A percentile compares a stretch with the other conserved stretches of the same genome.
phyloP scores from a whole-genome alignment of 2,113 vertebrate genomes.

The Neodon shergylaensis region DNA sequence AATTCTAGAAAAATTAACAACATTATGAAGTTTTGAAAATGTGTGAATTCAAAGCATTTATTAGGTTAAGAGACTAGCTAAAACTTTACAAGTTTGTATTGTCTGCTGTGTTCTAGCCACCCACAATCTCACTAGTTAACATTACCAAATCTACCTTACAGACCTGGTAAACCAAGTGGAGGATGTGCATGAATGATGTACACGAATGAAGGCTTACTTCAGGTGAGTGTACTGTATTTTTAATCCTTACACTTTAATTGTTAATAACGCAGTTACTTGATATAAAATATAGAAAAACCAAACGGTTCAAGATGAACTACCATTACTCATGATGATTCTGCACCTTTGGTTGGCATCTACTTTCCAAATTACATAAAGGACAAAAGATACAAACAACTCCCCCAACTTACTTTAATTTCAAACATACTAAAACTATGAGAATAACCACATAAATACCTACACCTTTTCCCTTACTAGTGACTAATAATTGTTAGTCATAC shows the following conservation, averaged over 20 bases:
- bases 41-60: conserved; percentile 6
- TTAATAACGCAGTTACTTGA: not conserved
- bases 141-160: not conserved
- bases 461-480: not conserved
- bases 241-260: not conserved
- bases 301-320: not conserved
- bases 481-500: not conserved
- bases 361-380: not conserved
- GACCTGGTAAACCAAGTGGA: not conserved
- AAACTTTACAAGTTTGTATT: not conserved
- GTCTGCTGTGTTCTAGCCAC: not conserved
- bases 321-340: not conserved
- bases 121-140: conserved; percentile 13
- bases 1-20: not conserved
- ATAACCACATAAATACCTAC: not conserved
- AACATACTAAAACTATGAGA: not conserved
- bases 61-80: conserved; percentile 15
- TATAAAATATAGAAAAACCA: conserved; percentile 26
- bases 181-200: not conserved
- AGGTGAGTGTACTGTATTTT: not conserved
- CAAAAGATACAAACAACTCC: not conserved
- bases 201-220: not conserved
- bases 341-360: conserved; percentile 8
- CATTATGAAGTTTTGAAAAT: conserved; percentile 4
- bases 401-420: not conserved